phyloP scores from a whole-genome alignment of 1,140 invertebrate species.

The Ptiloglossa arizonensis region DNA sequence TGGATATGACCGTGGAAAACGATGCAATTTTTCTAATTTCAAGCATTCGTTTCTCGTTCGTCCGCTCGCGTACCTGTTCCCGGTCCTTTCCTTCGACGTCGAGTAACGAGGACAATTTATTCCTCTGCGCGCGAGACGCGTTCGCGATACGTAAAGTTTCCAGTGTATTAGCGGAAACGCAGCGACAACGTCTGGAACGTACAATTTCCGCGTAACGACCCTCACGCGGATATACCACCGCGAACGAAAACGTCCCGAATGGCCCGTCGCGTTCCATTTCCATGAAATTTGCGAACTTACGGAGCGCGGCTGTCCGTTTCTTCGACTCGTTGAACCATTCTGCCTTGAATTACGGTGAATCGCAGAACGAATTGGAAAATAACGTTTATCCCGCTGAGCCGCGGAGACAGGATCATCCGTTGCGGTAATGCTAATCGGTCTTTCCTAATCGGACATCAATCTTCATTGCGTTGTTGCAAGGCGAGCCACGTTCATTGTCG shows the following conservation, averaged over 20 bases:
- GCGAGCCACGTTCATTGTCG: background rate
- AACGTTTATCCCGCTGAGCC: background rate
- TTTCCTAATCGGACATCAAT: background rate
- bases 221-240: background rate
- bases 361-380: background rate
- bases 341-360: background rate
- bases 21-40: too few species aligned
- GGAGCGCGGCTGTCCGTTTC: background rate
- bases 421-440: background rate
- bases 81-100: too few species aligned
- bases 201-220: conserved; percentile 6
- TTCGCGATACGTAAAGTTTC: background rate
- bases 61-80: too few species aligned
- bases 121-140: too few species aligned
- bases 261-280: background rate
- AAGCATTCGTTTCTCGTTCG: too few species aligned
- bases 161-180: background rate
- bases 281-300: background rate
- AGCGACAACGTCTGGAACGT: background rate
- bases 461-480: background rate
- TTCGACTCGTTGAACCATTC: background rate
- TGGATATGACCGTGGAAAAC: too few species aligned
- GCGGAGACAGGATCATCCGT: background rate
- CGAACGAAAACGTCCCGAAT: background rate
- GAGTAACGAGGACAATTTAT: too few species aligned